Conservation (phyloP, 2,797 vertebrate species). For the Triplophysa bombifrons region DNA sequence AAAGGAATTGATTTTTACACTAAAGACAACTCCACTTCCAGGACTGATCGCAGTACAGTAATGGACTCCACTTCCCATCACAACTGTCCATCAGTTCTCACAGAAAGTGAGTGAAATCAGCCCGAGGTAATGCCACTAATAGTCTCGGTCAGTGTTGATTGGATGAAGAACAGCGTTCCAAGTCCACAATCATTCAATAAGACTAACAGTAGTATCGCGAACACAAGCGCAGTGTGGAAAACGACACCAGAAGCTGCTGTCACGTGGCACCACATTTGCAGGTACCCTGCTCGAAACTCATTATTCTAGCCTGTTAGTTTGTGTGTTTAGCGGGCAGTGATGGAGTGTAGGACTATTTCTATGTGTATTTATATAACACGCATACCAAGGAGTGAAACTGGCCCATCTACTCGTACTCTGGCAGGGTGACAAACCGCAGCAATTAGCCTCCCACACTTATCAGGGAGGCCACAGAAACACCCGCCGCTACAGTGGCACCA, state of each 20-base stretch:
- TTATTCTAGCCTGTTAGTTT: conserved; percentile 40
- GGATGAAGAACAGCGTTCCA: conserved; percentile 17
- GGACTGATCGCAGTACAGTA: background rate
- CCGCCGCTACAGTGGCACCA: conserved; percentile 25
- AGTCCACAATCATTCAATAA: conserved; percentile 23
- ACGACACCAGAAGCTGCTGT: conserved; percentile 22
- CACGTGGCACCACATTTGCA: conserved; percentile 18
- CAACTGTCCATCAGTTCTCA: background rate
- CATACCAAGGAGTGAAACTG: conserved; percentile 33
- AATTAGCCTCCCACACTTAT: conserved; percentile 52
- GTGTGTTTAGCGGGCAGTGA: conserved; percentile 51
- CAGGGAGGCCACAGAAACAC: conserved; percentile 31
- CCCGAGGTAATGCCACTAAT: background rate
- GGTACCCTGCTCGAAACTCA: conserved; percentile 20
- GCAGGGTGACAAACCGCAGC: conserved; percentile 32
- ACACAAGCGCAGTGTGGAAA: conserved; percentile 6
- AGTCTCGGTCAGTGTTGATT: conserved; percentile 27
- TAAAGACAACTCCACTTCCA: background rate
- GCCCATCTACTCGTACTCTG: conserved; percentile 40
- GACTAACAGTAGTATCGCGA: conserved; percentile 18
- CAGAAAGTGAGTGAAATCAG: conserved; percentile 7
- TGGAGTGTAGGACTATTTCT: conserved; percentile 43
- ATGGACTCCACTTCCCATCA: background rate
- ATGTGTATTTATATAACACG: conserved; percentile 50
- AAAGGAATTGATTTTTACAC: background rate